Conservation (phyloP, 2,797 vertebrate species). For the Microctenopoma steveboyesi region DNA sequence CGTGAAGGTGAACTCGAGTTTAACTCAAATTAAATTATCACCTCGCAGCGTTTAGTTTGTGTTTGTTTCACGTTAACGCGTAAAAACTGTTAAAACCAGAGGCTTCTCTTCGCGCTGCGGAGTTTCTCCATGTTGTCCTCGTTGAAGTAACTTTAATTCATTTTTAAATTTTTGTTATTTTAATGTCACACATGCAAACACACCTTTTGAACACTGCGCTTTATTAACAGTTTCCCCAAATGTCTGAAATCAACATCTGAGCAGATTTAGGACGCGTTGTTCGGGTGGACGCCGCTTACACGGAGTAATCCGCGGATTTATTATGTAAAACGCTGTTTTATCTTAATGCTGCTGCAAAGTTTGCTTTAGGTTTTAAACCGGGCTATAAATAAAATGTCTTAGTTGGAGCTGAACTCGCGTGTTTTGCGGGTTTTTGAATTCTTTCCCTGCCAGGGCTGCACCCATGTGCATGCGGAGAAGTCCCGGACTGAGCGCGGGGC, state of each 20-base stretch:
- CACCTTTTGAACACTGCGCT: neutral
- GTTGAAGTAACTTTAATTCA: constrained; percentile 41
- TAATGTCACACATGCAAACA: accelerated
- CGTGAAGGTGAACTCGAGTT: constrained; percentile 57
- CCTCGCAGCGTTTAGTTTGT: neutral
- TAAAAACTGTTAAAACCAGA: neutral
- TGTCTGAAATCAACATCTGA: constrained; percentile 17
- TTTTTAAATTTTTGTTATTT: constrained; percentile 14
- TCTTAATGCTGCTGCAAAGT: neutral
- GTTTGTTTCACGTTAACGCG: accelerated
- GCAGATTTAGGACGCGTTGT: neutral
- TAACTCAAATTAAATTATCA: neutral
- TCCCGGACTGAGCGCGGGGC: constrained; percentile 43
- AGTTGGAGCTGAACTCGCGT: constrained; percentile 29
- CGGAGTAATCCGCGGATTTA: neutral
- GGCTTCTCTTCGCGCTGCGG: neutral
- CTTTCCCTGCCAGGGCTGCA: constrained; percentile 45
- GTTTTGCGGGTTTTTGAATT: constrained; percentile 43
- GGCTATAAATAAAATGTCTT: neutral
- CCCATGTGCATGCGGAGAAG: constrained; percentile 48
- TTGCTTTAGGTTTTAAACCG: too few relatives aligned
- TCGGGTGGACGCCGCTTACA: constrained; percentile 15
- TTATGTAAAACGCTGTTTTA: neutral
- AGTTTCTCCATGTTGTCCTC: constrained; percentile 7
- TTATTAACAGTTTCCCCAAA: neutral